Base-by-base conservation (phyloP, 2,113 vertebrate species). In the Pituophis catenifer region DNA sequence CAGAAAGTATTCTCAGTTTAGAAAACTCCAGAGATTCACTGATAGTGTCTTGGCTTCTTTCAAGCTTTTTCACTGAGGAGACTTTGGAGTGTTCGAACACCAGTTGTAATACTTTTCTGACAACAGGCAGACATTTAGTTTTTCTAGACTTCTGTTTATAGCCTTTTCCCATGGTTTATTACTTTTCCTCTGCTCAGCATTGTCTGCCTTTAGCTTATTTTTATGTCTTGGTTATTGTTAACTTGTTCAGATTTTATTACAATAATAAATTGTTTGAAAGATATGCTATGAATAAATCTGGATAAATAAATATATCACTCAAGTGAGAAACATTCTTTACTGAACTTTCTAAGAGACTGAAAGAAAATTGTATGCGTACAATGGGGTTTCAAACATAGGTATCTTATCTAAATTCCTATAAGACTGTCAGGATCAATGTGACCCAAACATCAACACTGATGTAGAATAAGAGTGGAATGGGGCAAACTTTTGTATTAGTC, bases 401-500 rank as follows among this genome's bases (percentile, higher is more conserved):
- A 33, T 17, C 9, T 57, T 9, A 57, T 58, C 54, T 81, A 81
- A 81, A 58, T 29, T 26, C 11, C 13, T 52, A 53, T 88, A 53
- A 1, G 50, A 50, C 50, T 53, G 13, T 53, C 24, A 38, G 26
- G 24, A 53, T 53, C 26, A 88, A 13, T 53, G n/a, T 89, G 29
- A 57, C 53, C 52, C 55, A 57, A 57, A 54, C 53, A 89, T 3
- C 8, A 92, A 13, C 12, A 53, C 12, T 38, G 12, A 81, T 81
- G 11, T 24, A 86, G 13, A 59, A 93, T 89, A 96, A 95, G 90
- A 96, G 93, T 53, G 93, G 96, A 90, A 95, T 90, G 93, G 95
- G 97, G 97, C 96, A 98, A 96, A 95, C 92, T 93, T 95, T 93
- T 86, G 55, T 89, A n/a, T 29, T 38, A n/a, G 91, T 44, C 90